Percentiles rank a stretch among this genome's conserved stretches.
These are phyloP conservation scores for Akabosia matsudoensis DNA, from an alignment of 1,140 invertebrate species.

Conservation along the genomic window DNA sequence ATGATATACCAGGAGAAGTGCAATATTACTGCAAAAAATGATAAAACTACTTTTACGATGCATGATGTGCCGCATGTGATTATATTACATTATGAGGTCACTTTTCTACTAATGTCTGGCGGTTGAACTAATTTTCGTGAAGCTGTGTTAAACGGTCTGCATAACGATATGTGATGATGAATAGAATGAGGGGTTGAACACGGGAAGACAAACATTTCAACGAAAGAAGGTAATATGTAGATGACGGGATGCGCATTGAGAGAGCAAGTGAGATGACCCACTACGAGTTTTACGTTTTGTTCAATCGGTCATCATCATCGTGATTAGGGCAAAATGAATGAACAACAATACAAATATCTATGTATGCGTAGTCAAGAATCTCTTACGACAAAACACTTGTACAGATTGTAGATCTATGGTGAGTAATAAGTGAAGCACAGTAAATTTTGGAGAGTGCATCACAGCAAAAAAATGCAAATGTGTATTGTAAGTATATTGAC, in stretches of 20 bases:
- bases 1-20: too few species aligned
- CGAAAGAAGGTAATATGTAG: too few species aligned
- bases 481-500: background rate
- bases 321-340: background rate
- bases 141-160: background rate
- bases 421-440: too few species aligned
- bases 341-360: background rate
- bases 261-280: conserved; percentile 6
- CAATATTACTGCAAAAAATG: too few species aligned
- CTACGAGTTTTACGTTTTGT: background rate
- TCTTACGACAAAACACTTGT: too few species aligned
- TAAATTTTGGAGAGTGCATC: too few species aligned
- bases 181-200: background rate
- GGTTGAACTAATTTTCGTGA: too few species aligned
- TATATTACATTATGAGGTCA: background rate
- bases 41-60: background rate
- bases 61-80: background rate
- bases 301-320: background rate
- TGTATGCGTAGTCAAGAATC: too few species aligned
- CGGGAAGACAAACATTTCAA: too few species aligned
- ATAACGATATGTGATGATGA: background rate
- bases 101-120: background rate
- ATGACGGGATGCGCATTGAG: too few species aligned
- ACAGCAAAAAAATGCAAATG: too few species aligned
- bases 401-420: too few species aligned